These are phyloP conservation scores for Thelaira solivaga DNA, from an alignment of 2,888 invertebrate species.

Conservation along the genomic window DNA sequence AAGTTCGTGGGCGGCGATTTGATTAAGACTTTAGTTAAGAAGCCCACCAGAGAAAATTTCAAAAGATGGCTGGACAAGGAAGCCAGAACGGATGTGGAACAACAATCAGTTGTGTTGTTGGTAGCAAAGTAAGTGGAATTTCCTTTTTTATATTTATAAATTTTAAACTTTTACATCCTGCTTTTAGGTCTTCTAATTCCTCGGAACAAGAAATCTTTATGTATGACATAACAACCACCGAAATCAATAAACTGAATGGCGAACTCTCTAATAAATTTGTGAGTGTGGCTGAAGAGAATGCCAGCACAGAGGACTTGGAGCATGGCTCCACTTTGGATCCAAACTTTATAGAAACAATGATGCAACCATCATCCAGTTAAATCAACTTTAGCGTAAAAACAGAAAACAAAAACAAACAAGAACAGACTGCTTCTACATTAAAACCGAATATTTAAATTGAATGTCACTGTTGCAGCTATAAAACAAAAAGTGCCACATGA, in stretches of 20 bases:
- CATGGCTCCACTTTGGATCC: constrained; percentile 77
- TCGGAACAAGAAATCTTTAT: constrained; percentile 89
- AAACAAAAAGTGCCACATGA: constrained; percentile 65
- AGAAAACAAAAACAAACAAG: background rate
- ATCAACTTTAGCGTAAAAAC: constrained; percentile 1
- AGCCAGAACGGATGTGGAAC: constrained; percentile 84
- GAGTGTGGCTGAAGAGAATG: constrained; percentile 91
- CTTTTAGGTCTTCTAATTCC: constrained; percentile 67
- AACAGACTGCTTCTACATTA: constrained; percentile 39
- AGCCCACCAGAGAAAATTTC: constrained; percentile 87
- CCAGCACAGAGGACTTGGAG: constrained; percentile 82
- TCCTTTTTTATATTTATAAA: background rate
- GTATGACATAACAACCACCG: constrained; percentile 87
- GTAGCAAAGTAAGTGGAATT: constrained; percentile 85
- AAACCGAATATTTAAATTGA: constrained; percentile 36
- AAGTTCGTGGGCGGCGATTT: constrained; percentile 86
- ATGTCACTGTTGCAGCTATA: constrained; percentile 46
- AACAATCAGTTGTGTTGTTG: constrained; percentile 88
- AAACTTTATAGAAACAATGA: constrained; percentile 73
- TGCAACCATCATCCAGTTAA: constrained; percentile 71
- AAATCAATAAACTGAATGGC: constrained; percentile 87
- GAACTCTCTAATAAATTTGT: constrained; percentile 91
- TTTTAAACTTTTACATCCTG: too few species aligned
- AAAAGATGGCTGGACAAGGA: constrained; percentile 88
- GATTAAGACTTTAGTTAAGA: constrained; percentile 85